These are phyloP conservation scores for Champsocephalus esox DNA, from an alignment of 2,797 vertebrate species.

Conservation along the genomic window DNA sequence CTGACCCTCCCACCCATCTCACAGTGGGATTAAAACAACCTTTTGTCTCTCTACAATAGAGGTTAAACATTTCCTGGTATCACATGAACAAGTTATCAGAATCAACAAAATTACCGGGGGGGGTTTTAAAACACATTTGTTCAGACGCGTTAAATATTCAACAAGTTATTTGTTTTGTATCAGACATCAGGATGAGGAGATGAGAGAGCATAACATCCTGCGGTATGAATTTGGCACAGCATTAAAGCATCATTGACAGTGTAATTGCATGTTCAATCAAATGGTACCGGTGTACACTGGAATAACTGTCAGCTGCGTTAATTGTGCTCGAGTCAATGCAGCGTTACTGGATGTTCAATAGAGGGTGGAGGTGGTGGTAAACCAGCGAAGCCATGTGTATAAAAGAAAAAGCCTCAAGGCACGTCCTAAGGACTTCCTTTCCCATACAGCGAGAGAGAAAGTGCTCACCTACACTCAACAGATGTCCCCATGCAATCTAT, in stretches of 20 bases:
- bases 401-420: slow-evolving; percentile 68
- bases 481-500: slow-evolving; percentile 80
- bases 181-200: slow-evolving; percentile 31
- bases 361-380: slow-evolving; percentile 65
- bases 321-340: slow-evolving; percentile 55
- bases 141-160: slow-evolving; percentile 44
- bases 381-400: slow-evolving; percentile 45
- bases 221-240: slow-evolving; percentile 51
- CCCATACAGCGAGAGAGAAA: slow-evolving; percentile 68
- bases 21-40: slow-evolving; percentile 89
- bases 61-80: slow-evolving; percentile 92
- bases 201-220: slow-evolving; percentile 45
- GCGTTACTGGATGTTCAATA: slow-evolving; percentile 55
- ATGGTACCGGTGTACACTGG: slow-evolving; percentile 38
- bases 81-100: slow-evolving; percentile 81
- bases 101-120: slow-evolving; percentile 70
- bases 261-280: slow-evolving; percentile 63
- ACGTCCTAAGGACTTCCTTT: slow-evolving; percentile 74
- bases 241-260: slow-evolving; percentile 58
- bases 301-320: slow-evolving; percentile 54
- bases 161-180: slow-evolving; percentile 56
- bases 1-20: slow-evolving; percentile 78
- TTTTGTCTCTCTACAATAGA: slow-evolving; percentile 92
- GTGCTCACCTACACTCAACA: slow-evolving; percentile 76
- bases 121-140: slow-evolving; percentile 30